Conservation (phyloP, 2,888 invertebrate species). For the Sycophila texana region DNA sequence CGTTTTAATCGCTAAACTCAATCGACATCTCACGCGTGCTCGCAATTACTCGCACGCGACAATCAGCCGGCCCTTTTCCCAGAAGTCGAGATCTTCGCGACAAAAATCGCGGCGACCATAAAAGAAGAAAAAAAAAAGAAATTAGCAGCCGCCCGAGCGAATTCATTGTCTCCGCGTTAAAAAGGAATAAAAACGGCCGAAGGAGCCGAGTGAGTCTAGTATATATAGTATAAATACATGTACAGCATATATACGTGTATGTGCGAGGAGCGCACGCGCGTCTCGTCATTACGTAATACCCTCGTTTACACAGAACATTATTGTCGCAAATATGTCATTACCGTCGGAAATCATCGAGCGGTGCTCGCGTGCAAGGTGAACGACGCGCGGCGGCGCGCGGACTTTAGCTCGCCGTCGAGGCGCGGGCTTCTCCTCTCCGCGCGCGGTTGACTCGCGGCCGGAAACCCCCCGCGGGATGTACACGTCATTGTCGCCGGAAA, state of each 20-base stretch:
- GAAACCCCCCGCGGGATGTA: slow-evolving; percentile 58
- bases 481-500: slow-evolving; percentile 61
- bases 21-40: slow-evolving; percentile 1
- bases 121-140: neutral
- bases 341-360: slow-evolving; percentile 68
- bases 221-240: neutral
- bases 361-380: slow-evolving; percentile 61
- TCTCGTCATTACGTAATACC: slow-evolving; percentile 67
- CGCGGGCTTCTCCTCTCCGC: neutral
- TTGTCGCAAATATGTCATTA: slow-evolving; percentile 71
- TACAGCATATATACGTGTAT: neutral
- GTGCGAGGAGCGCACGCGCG: slow-evolving; percentile 23
- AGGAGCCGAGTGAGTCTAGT: neutral
- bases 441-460: slow-evolving; percentile 58
- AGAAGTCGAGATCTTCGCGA: neutral
- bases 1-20: neutral
- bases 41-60: slow-evolving; percentile 20
- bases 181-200: neutral
- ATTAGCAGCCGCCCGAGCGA: neutral
- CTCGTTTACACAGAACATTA: slow-evolving; percentile 71
- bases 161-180: neutral
- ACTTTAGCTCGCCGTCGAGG: slow-evolving; percentile 59
- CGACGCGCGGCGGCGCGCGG: slow-evolving; percentile 62
- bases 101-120: too few species aligned
- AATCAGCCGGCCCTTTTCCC: neutral